A percentile compares a stretch with the other conserved stretches of the same genome.
Conservation (phyloP, 2,888 invertebrate genomes). For the Eurois occulta region DNA sequence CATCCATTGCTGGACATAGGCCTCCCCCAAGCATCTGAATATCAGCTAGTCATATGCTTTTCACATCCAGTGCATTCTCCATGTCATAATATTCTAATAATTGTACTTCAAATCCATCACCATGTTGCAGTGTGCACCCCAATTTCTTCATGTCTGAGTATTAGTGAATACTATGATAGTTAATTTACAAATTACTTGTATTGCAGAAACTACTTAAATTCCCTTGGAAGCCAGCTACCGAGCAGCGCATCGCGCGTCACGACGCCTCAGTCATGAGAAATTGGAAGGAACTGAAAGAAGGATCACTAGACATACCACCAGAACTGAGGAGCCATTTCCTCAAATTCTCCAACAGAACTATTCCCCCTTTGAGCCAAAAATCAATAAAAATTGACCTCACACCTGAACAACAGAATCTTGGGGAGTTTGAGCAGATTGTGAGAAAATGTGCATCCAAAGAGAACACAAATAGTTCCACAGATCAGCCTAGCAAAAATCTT, state of each 20-base stretch:
- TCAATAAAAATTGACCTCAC: conserved; percentile 82
- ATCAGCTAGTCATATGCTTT: not conserved
- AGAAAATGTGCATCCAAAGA: conserved; percentile 80
- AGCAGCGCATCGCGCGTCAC: conserved; percentile 91
- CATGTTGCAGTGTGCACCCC: not conserved
- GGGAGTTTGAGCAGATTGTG: conserved; percentile 89
- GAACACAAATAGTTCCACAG: conserved; percentile 33
- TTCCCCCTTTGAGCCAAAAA: conserved; percentile 83
- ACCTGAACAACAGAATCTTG: conserved; percentile 76
- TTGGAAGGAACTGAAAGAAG: conserved; percentile 92
- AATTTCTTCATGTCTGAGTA: not conserved
- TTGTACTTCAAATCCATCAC: too few species aligned
- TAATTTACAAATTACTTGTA: not conserved
- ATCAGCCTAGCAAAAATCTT: conserved; percentile 31
- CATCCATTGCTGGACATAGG: not conserved
- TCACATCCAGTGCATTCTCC: not conserved
- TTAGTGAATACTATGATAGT: not conserved
- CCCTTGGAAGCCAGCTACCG: conserved; percentile 91
- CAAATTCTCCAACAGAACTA: conserved; percentile 92
- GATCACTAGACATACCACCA: conserved; percentile 86
- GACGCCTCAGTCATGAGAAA: conserved; percentile 92
- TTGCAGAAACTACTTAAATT: conserved; percentile 92
- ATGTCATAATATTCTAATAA: too few species aligned
- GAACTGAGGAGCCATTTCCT: conserved; percentile 90
- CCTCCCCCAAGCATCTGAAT: not conserved